A percentile compares a stretch with the other conserved stretches of the same genome.
phyloP scores from a whole-genome alignment of 2,113 vertebrate genomes.

The Smithornis capensis region DNA sequence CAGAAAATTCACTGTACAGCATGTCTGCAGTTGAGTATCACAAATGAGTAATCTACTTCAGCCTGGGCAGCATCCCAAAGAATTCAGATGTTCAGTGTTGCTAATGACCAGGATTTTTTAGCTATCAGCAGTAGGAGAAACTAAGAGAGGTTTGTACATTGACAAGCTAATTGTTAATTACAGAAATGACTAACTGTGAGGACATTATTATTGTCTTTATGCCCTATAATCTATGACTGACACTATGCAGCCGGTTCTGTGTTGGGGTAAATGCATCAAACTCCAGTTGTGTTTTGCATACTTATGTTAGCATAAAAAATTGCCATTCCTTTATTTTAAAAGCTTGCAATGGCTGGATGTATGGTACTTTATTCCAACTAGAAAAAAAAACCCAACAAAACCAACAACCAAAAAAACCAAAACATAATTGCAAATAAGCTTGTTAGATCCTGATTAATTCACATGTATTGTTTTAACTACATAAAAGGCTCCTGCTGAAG shows the following conservation, averaged over 20 bases:
- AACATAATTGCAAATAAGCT: not conserved
- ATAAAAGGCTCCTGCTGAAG: not conserved
- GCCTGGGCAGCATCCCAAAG: conserved; percentile 34
- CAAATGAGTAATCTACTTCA: conserved; percentile 43
- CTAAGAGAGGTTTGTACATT: not conserved
- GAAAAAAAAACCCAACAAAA: not conserved
- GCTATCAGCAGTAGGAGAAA: conserved; percentile 14
- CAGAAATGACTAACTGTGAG: conserved; percentile 23
- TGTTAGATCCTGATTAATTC: not conserved
- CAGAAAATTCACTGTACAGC: conserved; percentile 26
- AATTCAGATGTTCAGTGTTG: conserved; percentile 20
- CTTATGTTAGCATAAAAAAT: not conserved
- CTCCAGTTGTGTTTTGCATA: not conserved
- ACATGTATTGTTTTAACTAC: not conserved
- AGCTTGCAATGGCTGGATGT: not conserved
- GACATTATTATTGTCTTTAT: not conserved
- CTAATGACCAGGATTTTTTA: conserved; percentile 32
- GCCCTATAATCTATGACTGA: not conserved
- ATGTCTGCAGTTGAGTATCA: not conserved
- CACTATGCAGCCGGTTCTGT: not conserved
- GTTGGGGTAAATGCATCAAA: not conserved
- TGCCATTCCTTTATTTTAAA: not conserved
- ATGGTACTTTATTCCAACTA: not conserved
- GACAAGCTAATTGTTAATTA: conserved; percentile 39
- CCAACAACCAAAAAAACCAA: not conserved